Evolutionary conservation across 2,888 invertebrate species (phyloP).

Genomic region (Dorcus parallelipipedus): DNA sequence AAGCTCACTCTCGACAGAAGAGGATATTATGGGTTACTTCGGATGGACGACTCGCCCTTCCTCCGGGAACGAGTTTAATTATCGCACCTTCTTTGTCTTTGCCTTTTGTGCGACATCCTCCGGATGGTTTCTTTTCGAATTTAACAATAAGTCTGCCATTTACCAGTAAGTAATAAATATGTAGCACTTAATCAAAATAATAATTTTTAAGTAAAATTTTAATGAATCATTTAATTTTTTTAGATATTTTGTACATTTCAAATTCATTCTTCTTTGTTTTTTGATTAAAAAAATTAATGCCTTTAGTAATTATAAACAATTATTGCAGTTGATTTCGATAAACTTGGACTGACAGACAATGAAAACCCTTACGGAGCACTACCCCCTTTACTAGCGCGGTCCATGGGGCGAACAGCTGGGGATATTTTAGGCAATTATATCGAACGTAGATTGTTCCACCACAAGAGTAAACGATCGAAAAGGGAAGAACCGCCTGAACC

Average conservation of each 20-base stretch:
- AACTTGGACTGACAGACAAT: constrained; percentile 82
- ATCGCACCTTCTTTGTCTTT: constrained; percentile 77
- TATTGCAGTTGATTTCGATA: constrained; percentile 78
- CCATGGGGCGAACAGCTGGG: constrained; percentile 72
- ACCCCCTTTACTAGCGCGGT: constrained; percentile 72
- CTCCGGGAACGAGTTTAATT: constrained; percentile 76
- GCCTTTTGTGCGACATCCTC: constrained; percentile 81
- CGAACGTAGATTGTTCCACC: constrained; percentile 63
- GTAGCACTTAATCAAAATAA: neutral
- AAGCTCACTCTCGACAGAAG: constrained; percentile 70
- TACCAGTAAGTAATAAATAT: constrained; percentile 63
- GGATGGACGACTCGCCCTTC: constrained; percentile 77
- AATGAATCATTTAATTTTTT: no score
- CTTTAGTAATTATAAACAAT: no score
- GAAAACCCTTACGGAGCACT: constrained; percentile 81
- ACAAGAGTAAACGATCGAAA: constrained; percentile 43
- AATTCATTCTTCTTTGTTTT: no score
- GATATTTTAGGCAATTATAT: constrained; percentile 70
- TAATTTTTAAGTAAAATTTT: neutral
- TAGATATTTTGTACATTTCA: no score
- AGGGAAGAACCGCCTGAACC: constrained; percentile 42
- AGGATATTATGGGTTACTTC: constrained; percentile 82
- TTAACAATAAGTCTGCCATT: constrained; percentile 80
- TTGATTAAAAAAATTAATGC: no score
- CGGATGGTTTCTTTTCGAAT: constrained; percentile 81